A percentile compares a stretch with the other conserved stretches of the same genome.
Conservation (phyloP, 2,888 invertebrate genomes). For the Megastigmus dorsalis region DNA sequence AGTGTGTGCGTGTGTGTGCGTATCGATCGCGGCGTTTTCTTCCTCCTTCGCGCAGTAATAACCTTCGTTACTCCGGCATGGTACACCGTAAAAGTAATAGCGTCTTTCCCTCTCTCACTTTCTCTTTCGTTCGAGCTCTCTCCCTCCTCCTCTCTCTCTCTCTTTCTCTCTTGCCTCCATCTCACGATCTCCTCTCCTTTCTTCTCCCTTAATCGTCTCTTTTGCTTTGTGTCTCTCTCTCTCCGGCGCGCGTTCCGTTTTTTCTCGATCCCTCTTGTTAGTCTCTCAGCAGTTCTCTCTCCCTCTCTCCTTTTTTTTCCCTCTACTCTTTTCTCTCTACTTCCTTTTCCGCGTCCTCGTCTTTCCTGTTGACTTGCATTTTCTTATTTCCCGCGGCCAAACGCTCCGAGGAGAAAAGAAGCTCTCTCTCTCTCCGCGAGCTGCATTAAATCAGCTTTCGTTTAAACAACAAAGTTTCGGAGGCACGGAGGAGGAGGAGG, state of each 20-base stretch:
- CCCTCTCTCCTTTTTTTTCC: too few species aligned
- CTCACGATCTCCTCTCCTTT: slow-evolving; percentile 17
- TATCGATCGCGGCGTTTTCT: slow-evolving; percentile 59
- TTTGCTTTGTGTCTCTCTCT: slow-evolving; percentile 4
- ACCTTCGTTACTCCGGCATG: slow-evolving; percentile 62
- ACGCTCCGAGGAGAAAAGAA: not conserved
- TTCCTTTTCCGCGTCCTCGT: not conserved
- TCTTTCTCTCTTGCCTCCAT: not conserved
- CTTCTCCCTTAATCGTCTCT: slow-evolving; percentile 42
- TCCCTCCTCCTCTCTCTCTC: slow-evolving; percentile 2
- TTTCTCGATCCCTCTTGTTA: slow-evolving; percentile 39
- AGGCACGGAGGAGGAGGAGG: too few species aligned
- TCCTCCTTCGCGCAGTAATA: slow-evolving; percentile 62
- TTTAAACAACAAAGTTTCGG: not conserved
- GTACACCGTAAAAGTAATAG: slow-evolving; percentile 61
- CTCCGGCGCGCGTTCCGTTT: not conserved
- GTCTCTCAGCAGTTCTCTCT: slow-evolving; percentile 32
- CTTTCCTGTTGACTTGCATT: slow-evolving; percentile 38
- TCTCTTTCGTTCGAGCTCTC: slow-evolving; percentile 24
- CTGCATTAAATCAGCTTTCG: slow-evolving; percentile 20
- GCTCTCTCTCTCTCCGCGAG: too few species aligned
- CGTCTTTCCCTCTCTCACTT: slow-evolving; percentile 54
- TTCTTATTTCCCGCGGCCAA: slow-evolving; percentile 27
- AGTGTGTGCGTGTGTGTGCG: slow-evolving; percentile 53
- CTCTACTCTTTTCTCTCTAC: slow-evolving; percentile 46